Evolutionary conservation across 1,140 invertebrate species (phyloP).

Genomic region (Drosophila micromelanica): DNA sequence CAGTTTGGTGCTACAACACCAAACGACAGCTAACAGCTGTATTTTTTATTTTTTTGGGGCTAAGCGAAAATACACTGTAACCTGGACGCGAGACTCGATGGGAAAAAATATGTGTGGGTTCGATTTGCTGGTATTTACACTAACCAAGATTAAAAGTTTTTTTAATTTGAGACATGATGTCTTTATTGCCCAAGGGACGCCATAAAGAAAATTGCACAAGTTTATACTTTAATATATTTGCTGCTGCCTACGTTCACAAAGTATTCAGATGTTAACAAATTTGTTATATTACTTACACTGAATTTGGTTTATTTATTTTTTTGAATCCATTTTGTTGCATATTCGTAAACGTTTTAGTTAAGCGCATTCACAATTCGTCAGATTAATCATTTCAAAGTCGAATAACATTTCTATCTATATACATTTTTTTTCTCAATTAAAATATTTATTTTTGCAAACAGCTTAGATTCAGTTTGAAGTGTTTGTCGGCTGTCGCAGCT

Average conservation of each 20-base stretch:
- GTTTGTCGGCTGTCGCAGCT: constrained; percentile 26
- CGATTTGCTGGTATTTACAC: constrained; percentile 6
- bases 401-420: constrained; percentile 7
- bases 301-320: too few relatives aligned
- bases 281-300: too few relatives aligned
- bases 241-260: too few relatives aligned
- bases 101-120: constrained; percentile 2
- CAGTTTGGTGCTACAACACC: constrained; percentile 49
- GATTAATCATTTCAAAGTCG: background rate
- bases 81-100: constrained; percentile 2
- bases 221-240: too few relatives aligned
- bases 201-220: background rate
- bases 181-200: too few relatives aligned
- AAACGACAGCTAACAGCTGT: constrained; percentile 51
- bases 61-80: constrained; percentile 2
- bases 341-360: too few relatives aligned
- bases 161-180: background rate
- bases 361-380: constrained; percentile 11
- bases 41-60: constrained; percentile 25
- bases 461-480: constrained; percentile 29
- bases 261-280: too few relatives aligned
- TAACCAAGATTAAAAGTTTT: constrained; percentile 1
- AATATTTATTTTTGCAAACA: constrained; percentile 29
- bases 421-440: constrained; percentile 17
- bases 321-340: too few relatives aligned